Conservation (phyloP, 2,888 invertebrate species). For the Thymelicus lineola region DNA sequence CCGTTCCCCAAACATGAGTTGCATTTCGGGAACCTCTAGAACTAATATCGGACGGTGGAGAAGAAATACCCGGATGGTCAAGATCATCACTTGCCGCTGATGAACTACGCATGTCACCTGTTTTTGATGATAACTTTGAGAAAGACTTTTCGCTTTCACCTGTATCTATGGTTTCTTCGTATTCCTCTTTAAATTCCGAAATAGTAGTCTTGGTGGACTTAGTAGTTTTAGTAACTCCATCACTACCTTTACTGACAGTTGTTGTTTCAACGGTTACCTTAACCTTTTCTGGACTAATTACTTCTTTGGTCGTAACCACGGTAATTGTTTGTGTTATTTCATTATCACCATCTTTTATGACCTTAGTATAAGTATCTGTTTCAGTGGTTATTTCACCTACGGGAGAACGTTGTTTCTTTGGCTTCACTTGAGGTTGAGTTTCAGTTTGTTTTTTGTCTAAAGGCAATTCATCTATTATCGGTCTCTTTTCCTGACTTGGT, state of each 20-base stretch:
- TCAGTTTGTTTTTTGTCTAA: slow-evolving; percentile 52
- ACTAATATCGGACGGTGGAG: slow-evolving; percentile 87
- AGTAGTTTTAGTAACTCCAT: slow-evolving; percentile 78
- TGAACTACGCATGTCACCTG: slow-evolving; percentile 83
- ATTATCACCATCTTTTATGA: slow-evolving; percentile 73
- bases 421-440: slow-evolving; percentile 55
- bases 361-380: slow-evolving; percentile 76
- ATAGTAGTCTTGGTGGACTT: slow-evolving; percentile 82
- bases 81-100: slow-evolving; percentile 88
- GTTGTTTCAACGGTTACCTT: slow-evolving; percentile 80
- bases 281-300: slow-evolving; percentile 78
- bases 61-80: slow-evolving; percentile 82
- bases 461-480: slow-evolving; percentile 54
- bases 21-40: slow-evolving; percentile 85
- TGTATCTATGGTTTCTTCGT: slow-evolving; percentile 75
- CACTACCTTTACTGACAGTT: slow-evolving; percentile 75
- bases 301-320: slow-evolving; percentile 79
- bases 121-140: slow-evolving; percentile 79
- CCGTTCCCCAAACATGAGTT: slow-evolving; percentile 82
- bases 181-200: slow-evolving; percentile 79
- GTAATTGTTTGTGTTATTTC: slow-evolving; percentile 79
- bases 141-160: slow-evolving; percentile 80
- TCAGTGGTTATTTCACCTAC: slow-evolving; percentile 79
- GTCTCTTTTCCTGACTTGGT: slow-evolving; percentile 56
- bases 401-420: slow-evolving; percentile 74